Percentiles rank a stretch among this genome's conserved stretches.
phyloP scores from a whole-genome alignment of 2,113 vertebrate species.

The Oncorhynchus keta region DNA sequence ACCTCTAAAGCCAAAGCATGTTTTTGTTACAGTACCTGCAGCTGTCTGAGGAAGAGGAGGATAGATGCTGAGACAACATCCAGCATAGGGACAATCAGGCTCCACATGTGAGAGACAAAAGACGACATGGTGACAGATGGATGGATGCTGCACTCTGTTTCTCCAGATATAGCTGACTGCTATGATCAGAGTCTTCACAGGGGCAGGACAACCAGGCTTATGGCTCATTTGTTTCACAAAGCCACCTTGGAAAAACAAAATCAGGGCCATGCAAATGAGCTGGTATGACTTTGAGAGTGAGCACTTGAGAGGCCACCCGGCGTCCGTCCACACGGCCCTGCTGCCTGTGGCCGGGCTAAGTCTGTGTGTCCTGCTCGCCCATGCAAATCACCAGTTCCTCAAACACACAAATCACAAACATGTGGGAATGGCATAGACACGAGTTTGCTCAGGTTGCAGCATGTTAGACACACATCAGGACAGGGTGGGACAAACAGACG shows the following conservation, averaged over 20 bases:
- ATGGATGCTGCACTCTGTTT: neutral
- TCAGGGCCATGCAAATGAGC: constrained; percentile 45
- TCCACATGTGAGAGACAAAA: constrained; percentile 43
- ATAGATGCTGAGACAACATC: constrained; percentile 27
- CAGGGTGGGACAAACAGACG: neutral
- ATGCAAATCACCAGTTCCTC: neutral
- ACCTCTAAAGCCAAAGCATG: neutral
- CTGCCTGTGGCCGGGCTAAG: too few relatives aligned
- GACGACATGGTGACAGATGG: constrained; percentile 35
- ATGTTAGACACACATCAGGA: neutral
- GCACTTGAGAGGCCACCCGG: constrained; percentile 1
- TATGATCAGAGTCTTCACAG: neutral
- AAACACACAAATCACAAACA: neutral
- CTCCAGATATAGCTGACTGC: neutral
- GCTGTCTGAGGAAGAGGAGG: constrained; percentile 30
- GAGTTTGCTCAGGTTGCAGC: neutral
- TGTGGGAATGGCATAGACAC: neutral
- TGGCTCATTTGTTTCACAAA: constrained; percentile 52
- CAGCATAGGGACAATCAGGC: constrained; percentile 30
- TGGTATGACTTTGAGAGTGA: constrained; percentile 1
- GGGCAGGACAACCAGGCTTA: neutral
- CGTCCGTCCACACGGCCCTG: constrained; percentile 14
- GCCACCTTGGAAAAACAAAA: constrained; percentile 30
- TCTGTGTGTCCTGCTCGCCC: neutral
- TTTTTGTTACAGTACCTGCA: constrained; percentile 47